These are phyloP conservation scores for Cheilinus undulatus DNA, from an alignment of 2,113 vertebrate genomes.

Conservation along the genomic window DNA sequence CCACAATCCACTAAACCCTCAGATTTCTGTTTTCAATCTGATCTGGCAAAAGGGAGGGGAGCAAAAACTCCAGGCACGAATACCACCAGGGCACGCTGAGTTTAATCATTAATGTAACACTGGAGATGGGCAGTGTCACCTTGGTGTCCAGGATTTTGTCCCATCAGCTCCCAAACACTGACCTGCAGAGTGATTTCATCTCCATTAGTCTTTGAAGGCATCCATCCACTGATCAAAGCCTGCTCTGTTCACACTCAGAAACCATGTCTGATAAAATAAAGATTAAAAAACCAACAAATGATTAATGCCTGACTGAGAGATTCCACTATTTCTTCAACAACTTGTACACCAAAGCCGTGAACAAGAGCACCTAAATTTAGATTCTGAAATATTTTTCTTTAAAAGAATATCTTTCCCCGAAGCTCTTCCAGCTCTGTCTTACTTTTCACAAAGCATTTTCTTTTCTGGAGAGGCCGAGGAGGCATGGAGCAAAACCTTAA, in stretches of 20 bases:
- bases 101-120: slow-evolving; percentile 33
- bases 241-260: slow-evolving; percentile 20
- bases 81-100: slow-evolving; percentile 20
- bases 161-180: slow-evolving; percentile 40
- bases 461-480: slow-evolving; percentile 67
- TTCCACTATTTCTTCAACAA: slow-evolving; percentile 28
- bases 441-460: slow-evolving; percentile 46
- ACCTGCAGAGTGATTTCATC: slow-evolving; percentile 47
- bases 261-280: slow-evolving; percentile 33
- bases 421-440: slow-evolving; percentile 38
- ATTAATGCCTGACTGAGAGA: slow-evolving; percentile 8
- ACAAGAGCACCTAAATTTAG: slow-evolving; percentile 35
- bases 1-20: slow-evolving; percentile 77
- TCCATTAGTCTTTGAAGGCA: slow-evolving; percentile 52
- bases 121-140: slow-evolving; percentile 43
- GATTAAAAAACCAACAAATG: slow-evolving; percentile 13
- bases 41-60: slow-evolving; percentile 44
- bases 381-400: background rate
- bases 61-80: slow-evolving; percentile 5
- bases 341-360: background rate
- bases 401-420: slow-evolving; percentile 2
- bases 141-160: slow-evolving; percentile 45
- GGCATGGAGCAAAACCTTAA: slow-evolving; percentile 77
- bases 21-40: slow-evolving; percentile 76
- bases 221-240: slow-evolving; percentile 48